phyloP scores from a whole-genome alignment of 2,888 invertebrate genomes.

The Neoitamus cyanurus region DNA sequence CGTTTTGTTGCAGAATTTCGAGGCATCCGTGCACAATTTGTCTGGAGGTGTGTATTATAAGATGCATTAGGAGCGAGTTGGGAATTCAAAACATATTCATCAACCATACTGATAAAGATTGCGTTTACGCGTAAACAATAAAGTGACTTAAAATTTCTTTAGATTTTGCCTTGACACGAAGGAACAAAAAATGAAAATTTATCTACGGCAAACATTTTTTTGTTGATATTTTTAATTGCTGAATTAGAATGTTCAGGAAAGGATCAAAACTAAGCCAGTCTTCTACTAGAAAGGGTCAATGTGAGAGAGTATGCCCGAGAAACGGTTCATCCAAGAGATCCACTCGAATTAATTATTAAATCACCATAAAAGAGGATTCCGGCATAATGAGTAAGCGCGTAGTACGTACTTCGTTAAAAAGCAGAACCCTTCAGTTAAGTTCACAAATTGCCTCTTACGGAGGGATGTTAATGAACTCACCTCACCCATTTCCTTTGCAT shows the following conservation, averaged over 20 bases:
- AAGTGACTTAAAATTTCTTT: background rate
- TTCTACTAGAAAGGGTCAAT: background rate
- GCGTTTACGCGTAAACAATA: too few relatives aligned
- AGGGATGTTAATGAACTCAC: background rate
- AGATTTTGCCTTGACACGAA: background rate
- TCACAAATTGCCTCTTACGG: background rate
- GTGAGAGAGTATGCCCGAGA: background rate
- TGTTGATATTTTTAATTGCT: too few relatives aligned
- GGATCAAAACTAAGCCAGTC: background rate
- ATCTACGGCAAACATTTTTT: background rate
- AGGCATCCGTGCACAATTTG: too few relatives aligned
- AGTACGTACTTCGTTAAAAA: background rate
- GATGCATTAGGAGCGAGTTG: too few relatives aligned
- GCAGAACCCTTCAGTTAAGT: background rate
- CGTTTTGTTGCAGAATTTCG: too few relatives aligned
- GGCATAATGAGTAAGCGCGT: background rate
- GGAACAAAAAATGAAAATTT: background rate
- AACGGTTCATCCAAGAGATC: background rate
- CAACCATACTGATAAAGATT: too few relatives aligned
- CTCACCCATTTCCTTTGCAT: background rate
- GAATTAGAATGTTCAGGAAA: background rate
- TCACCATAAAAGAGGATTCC: background rate
- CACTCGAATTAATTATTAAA: background rate
- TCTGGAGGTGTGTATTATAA: too few relatives aligned
- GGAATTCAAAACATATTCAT: too few relatives aligned